Percentiles rank a stretch among this genome's conserved stretches.
Evolutionary conservation across 2,797 vertebrate genomes (phyloP).

Genomic region (Catharus ustulatus): DNA sequence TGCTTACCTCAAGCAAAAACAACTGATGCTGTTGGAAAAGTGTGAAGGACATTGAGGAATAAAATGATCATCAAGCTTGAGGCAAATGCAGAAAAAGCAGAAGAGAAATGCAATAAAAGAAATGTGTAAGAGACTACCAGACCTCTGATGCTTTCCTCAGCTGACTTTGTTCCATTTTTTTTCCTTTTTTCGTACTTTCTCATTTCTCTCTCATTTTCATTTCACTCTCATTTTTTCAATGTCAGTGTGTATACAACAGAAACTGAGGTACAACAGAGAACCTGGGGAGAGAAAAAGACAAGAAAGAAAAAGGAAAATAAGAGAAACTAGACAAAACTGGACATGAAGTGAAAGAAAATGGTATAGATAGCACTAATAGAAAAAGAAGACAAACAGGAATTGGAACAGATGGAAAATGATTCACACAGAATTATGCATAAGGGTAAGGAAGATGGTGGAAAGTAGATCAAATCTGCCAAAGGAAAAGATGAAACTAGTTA

Average conservation of each 20-base stretch:
- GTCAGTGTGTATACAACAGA: neutral
- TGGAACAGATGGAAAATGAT: neutral
- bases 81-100: neutral
- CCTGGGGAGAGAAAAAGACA: neutral
- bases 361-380: neutral
- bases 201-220: too few relatives aligned
- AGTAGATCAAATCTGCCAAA: neutral
- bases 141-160: neutral
- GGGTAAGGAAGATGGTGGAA: neutral
- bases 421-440: neutral
- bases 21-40: neutral
- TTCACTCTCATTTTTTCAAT: neutral
- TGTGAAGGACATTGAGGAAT: neutral
- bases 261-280: neutral
- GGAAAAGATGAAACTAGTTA: neutral
- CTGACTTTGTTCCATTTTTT: neutral
- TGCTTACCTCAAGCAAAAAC: constrained; percentile 4
- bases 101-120: neutral
- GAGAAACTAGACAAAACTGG: neutral
- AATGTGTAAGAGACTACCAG: neutral
- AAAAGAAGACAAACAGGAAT: neutral
- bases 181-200: neutral
- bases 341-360: neutral
- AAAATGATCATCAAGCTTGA: rapidly evolving
- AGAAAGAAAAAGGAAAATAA: neutral